A percentile compares a stretch with the other conserved stretches of the same genome.
Evolutionary conservation across 2,888 invertebrate species (phyloP).

Genomic region (Tiliacea citrago): DNA sequence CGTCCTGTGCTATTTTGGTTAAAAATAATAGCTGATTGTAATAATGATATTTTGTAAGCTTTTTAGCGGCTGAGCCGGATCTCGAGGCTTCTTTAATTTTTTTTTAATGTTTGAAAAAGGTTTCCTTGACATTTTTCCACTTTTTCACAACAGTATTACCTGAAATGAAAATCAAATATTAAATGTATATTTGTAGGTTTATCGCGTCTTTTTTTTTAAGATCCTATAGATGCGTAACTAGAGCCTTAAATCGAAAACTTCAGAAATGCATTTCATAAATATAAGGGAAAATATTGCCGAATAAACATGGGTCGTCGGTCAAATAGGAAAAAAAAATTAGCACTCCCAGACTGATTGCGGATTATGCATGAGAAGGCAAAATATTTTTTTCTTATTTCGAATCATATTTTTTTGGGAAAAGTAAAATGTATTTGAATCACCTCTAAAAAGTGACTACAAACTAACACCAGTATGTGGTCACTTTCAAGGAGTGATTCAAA

Average conservation of each 20-base stretch:
- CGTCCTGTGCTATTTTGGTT: too few species aligned
- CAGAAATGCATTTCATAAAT: background rate
- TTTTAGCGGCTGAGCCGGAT: conserved; percentile 49
- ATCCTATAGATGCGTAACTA: too few species aligned
- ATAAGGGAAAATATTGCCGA: conserved; percentile 36
- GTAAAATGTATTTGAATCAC: too few species aligned
- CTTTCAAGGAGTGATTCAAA: too few species aligned
- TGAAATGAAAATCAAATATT: conserved; percentile 43
- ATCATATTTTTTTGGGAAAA: too few species aligned
- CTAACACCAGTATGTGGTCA: too few species aligned
- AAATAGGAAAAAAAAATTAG: conserved; percentile 37
- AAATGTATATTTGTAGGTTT: conserved; percentile 24
- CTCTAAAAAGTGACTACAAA: too few species aligned
- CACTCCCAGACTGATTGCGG: conserved; percentile 41
- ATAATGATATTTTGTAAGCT: conserved; percentile 53
- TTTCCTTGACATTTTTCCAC: conserved; percentile 44
- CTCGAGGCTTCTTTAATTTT: conserved; percentile 41
- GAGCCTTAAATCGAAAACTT: too few species aligned
- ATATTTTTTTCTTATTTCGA: too few species aligned
- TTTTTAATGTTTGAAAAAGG: conserved; percentile 53
- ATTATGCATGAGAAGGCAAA: too few species aligned
- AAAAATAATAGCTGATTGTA: conserved; percentile 57
- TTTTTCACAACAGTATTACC: conserved; percentile 45
- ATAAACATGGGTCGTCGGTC: conserved; percentile 40
- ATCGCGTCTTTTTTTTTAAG: too few species aligned